Evolutionary conservation across 2,888 invertebrate species (phyloP), one percentile per base, ranked within the genome.

Genomic region (Athalia rosae): DNA sequence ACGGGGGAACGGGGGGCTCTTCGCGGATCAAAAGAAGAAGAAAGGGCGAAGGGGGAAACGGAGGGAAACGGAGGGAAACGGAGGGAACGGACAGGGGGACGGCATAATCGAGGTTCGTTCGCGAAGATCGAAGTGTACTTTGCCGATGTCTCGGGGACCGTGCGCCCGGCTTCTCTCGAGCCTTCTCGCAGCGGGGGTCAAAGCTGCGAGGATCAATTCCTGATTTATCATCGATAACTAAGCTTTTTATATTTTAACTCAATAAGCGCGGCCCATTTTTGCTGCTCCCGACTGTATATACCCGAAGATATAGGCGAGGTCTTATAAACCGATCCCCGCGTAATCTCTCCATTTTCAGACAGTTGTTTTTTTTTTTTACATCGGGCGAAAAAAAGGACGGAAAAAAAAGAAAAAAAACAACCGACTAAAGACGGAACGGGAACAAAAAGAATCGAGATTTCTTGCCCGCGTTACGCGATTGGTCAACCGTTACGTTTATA

Each of bases 161-260:
- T 43, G 62, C 9, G 62, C 6, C 58, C 58, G 5, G 8, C 8
- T 28, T 48, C 41, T 15, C 9, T 4, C 50, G 67, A 67, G 67
- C 53, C 45, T 67, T 7, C 71, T 56, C 71, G n/a, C n/a, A 28
- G 71, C 58, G 58, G 71, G 71, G 71, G 13, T 71, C 71, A 45
- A 58, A 58, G 71, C 71, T 58, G n/a, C 71, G 45, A 56, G 71
- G 71, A 71, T 71, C 71, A 71, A 71, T 71, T 28, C 71, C 43
- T 71, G 58, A 71, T 71, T 43, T 58, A 71, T 69, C 13, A 58
- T 58, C 56, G 56, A 58, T 58, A 58, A 71, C 45, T n/a, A 8
- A 58, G 28, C 56, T 56, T 13, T 71, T 56, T 71, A 45, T 56
- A 71, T 58, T 58, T 71, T 7, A 45, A 58, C 41, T 71, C 4